Evolutionary conservation across 2,888 invertebrate genomes (phyloP), one percentile per base, ranked within the genome.

Genomic region (Seira ritae): DNA sequence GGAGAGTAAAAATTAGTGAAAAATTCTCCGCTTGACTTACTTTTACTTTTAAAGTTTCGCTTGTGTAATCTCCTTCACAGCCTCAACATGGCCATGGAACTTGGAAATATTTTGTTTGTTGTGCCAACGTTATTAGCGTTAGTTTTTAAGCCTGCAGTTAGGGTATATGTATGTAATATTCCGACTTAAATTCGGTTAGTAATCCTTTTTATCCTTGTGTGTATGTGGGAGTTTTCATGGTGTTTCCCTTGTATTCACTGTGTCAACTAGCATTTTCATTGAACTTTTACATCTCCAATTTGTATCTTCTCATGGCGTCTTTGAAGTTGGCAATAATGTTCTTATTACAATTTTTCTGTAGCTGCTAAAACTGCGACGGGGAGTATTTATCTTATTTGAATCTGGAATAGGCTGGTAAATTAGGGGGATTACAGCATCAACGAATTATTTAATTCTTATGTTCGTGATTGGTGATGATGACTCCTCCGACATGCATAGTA

Each of bases 31-130:
- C 60, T 72, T 77, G 82, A 77, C 77, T 77, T 82, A 70, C 72
- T 77, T 77, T 15, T 72, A 77, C 82, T 77, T 82, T 77, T 66
- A 77, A 81, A 82, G 72, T 82, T 77, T 55, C 15, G n/a, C 66
- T 42, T 77, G 65, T 65, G 50, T 82, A 76, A 71, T 76, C 82
- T 71, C 76, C 66, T 68, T 69, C 42, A 17, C 42, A 42, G 42
- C 31, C 22, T 22, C 3, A 50, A n/a, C 17, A 50, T 50, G 50
- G 6, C 3, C 12, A 8, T 50, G 50, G 2, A 50, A n/a, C 3
- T 8, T 8, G 3, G 15, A 50, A n/a, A n/a, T 50, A 50, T 12
- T 50, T 50, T 50, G 15, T 50, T 2, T 2, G 3, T n/a, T 50
- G 50, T 8, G 50, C 50, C 50, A n/a, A 15, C 50, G 15, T 50